Evolutionary conservation across 2,113 vertebrate genomes (phyloP).

Genomic region (Rhinoderma darwinii): DNA sequence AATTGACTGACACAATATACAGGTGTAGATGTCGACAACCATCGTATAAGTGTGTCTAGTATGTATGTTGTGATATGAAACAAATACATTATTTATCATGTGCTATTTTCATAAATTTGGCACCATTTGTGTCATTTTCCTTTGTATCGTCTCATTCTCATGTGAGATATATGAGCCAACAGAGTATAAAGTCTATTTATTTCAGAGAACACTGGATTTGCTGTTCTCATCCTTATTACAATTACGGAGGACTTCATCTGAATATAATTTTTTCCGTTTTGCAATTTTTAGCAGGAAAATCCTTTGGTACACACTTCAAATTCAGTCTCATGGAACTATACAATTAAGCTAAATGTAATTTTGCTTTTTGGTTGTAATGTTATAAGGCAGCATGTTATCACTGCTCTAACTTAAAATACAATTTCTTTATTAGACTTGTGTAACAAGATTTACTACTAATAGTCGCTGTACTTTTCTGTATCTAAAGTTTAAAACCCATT

Average conservation of each 20-base stretch:
- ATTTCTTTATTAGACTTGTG: slow-evolving; percentile 15
- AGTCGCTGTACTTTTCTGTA: neutral
- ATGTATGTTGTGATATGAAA: too few species aligned
- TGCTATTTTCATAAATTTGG: too few species aligned
- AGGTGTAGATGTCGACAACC: too few species aligned
- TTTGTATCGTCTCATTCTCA: too few species aligned
- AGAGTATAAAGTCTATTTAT: too few species aligned
- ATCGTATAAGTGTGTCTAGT: too few species aligned
- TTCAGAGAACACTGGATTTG: neutral
- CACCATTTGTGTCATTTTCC: too few species aligned
- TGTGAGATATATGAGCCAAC: too few species aligned
- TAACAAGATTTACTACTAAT: slow-evolving; percentile 5
- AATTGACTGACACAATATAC: neutral
- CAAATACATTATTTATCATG: too few species aligned
- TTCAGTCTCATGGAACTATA: slow-evolving; percentile 15
- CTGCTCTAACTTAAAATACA: neutral
- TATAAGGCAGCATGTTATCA: neutral
- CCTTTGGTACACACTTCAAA: slow-evolving; percentile 23
- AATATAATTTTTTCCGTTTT: slow-evolving; percentile 9
- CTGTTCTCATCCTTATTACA: neutral
- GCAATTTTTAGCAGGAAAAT: neutral
- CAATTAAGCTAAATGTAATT: slow-evolving; percentile 24
- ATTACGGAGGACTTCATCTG: slow-evolving; percentile 4
- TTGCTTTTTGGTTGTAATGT: neutral
- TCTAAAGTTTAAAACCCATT: slow-evolving; percentile 1